Conservation (phyloP, 2,888 invertebrate genomes). For the Erebia aethiops region DNA sequence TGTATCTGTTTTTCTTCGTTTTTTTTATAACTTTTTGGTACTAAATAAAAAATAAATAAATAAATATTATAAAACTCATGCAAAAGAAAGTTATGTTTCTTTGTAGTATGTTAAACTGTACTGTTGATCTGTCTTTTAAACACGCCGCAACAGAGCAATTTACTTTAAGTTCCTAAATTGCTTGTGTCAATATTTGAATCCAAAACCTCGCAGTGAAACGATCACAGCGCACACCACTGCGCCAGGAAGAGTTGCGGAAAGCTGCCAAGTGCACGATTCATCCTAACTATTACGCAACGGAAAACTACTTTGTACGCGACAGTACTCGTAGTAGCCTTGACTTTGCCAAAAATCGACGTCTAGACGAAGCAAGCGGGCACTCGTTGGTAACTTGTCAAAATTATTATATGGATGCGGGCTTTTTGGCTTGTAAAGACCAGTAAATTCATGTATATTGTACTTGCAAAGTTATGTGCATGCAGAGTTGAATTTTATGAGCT, state of each 20-base stretch:
- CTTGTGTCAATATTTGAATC: too few relatives aligned
- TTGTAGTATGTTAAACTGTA: too few relatives aligned
- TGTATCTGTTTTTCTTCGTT: too few relatives aligned
- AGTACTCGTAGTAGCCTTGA: conserved; percentile 53
- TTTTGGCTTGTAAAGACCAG: conserved; percentile 24
- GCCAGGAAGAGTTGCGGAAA: not conserved
- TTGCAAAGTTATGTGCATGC: conserved; percentile 13
- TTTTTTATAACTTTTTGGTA: too few relatives aligned
- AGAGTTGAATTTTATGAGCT: conserved; percentile 23
- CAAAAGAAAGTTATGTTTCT: too few relatives aligned
- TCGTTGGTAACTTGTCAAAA: conserved; percentile 63
- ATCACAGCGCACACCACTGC: too few relatives aligned
- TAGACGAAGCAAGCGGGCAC: conserved; percentile 58
- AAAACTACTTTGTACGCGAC: conserved; percentile 24
- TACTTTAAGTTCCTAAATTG: too few relatives aligned
- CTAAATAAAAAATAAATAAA: too few relatives aligned
- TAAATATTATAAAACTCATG: too few relatives aligned
- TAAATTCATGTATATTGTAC: conserved; percentile 17
- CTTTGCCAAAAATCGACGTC: conserved; percentile 71
- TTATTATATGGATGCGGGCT: conserved; percentile 43
- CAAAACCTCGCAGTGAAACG: too few relatives aligned
- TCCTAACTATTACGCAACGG: conserved; percentile 24
- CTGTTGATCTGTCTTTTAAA: too few relatives aligned
- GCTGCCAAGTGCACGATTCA: conserved; percentile 2
- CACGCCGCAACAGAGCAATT: too few relatives aligned